Evolutionary conservation across 2,888 invertebrate species (phyloP), one percentile per base, ranked within the genome.

Genomic region (Thymelicus sylvestris): DNA sequence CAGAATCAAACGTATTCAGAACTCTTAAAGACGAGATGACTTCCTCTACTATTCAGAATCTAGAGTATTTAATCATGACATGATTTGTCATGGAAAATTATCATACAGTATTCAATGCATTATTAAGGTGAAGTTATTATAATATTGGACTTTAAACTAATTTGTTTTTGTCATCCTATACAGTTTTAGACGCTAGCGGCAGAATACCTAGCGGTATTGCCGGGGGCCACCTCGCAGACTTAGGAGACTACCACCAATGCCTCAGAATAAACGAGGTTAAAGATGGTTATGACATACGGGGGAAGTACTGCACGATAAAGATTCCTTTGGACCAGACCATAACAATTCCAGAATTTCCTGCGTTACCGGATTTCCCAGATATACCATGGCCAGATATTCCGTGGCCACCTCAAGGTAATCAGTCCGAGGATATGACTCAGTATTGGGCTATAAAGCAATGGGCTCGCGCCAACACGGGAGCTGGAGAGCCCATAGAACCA

Each of bases 241-340:
- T 67, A 2, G 67, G 67, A 8, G 62, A 67, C 24, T 67, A 67
- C 44, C 13, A 62, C 5, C 67, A 52, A 52, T 67, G 67, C 50
- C 67, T 67, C 2, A 24, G 52, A n/a, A 67, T 67, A 50, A 50
- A 67, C 10, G 6, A 55, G 12, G 7, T 44, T 7, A 31, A 44
- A 55, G 6, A 55, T 6, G 44, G 15, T n/a, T 7, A 55, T 15
- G 67, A 68, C 7, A 64, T 57, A 24, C 39, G 31, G 7, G 70
- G 70, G 5, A 70, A 70, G 15, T 70, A 70, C 48, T 70, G 70
- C 8, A 70, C 70, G 0, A 60, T 70, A 47, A 39, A 41, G 6
- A 50, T 70, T 4, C 70, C 70, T 1, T 19, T 70, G 10, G 62
- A 68, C n/a, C 63, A 70, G 15, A 39, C 65, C 10, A 64, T 57